These are phyloP conservation scores for Chloroceryle inda DNA, from an alignment of 2,797 vertebrate genomes.

Conservation along the genomic window DNA sequence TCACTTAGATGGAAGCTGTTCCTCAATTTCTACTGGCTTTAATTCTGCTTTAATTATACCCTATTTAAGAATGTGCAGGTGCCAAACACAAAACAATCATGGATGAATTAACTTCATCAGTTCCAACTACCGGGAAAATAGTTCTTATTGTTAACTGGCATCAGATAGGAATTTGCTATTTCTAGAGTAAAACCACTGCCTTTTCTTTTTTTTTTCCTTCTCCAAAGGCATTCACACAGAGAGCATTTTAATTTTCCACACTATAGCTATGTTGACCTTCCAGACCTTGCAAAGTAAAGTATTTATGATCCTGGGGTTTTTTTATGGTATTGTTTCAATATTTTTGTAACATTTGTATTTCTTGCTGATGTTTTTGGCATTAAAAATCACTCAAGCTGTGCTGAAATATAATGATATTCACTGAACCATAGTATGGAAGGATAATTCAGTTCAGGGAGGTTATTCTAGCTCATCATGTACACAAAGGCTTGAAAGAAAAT, in stretches of 20 bases:
- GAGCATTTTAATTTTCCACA: conserved; percentile 83
- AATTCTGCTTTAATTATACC: conserved; percentile 64
- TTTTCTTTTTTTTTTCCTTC: background rate
- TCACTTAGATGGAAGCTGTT: background rate
- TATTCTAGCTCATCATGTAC: conserved; percentile 84
- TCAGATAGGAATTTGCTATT: conserved; percentile 54
- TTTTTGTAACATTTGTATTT: conserved; percentile 86
- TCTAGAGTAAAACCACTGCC: conserved; percentile 28
- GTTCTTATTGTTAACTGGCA: conserved; percentile 33
- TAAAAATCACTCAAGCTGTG: conserved; percentile 87
- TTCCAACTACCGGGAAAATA: conserved; percentile 22
- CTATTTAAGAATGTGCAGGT: conserved; percentile 52
- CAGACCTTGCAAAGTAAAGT: conserved; percentile 83
- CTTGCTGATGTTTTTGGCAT: conserved; percentile 85
- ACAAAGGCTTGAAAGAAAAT: conserved; percentile 84
- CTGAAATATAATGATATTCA: conserved; percentile 85
- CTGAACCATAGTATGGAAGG: conserved; percentile 82
- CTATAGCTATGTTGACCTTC: conserved; percentile 78
- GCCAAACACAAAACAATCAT: background rate
- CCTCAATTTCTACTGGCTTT: background rate
- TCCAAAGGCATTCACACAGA: conserved; percentile 60
- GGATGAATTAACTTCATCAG: conserved; percentile 51
- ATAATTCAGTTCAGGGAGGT: conserved; percentile 86
- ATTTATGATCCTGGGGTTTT: conserved; percentile 79
- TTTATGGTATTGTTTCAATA: conserved; percentile 84